Evolutionary conservation across 53 echinoderm and acorn worm genomes (phyloP).

Genomic region (Zoroaster sp.): DNA sequence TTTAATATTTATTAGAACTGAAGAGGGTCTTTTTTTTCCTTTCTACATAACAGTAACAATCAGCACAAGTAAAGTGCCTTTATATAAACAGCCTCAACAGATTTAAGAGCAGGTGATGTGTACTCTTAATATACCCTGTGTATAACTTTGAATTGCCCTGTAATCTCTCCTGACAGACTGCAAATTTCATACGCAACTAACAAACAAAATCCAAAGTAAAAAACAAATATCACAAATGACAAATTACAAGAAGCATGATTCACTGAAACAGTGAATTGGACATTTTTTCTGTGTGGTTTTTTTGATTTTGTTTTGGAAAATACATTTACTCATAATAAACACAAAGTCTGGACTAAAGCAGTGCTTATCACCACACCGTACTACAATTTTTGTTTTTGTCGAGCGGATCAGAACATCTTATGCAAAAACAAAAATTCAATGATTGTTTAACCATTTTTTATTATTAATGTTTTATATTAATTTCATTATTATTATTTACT

Average conservation of each 20-base stretch:
- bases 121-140: constrained; percentile 28
- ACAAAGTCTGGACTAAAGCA: not conserved
- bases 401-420: not conserved
- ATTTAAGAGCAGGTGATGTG: not conserved
- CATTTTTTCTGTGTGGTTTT: not conserved
- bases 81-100: not conserved
- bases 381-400: not conserved
- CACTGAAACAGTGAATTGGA: not conserved
- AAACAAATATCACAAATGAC: not conserved
- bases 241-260: not conserved
- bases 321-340: not conserved
- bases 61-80: not conserved
- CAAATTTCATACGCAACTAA: not conserved
- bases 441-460: not conserved
- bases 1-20: constrained; percentile 48
- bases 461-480: not conserved
- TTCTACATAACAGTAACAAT: constrained; percentile 20
- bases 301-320: no score
- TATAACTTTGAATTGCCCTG: not conserved
- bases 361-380: not conserved
- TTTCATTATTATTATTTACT: not conserved
- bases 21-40: constrained; percentile 2
- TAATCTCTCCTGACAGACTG: not conserved
- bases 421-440: not conserved
- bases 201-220: not conserved